These are phyloP conservation scores for Chroicocephalus ridibundus DNA, from an alignment of 2,113 vertebrate genomes.

Conservation along the genomic window DNA sequence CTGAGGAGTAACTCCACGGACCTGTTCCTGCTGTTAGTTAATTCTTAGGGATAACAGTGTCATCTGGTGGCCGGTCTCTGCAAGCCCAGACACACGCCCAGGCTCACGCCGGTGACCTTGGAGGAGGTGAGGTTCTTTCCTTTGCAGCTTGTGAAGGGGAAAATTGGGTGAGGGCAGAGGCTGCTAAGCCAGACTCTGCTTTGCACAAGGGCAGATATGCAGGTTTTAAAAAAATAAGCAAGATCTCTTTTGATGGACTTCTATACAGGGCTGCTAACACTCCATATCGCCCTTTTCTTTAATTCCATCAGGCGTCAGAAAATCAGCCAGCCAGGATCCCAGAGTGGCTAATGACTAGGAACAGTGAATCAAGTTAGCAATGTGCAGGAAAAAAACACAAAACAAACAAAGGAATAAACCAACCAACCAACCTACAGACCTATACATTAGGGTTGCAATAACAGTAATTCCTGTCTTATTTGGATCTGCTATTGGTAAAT, in stretches of 20 bases:
- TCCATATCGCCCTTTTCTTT: not conserved
- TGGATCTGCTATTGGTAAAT: not conserved
- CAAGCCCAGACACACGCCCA: not conserved
- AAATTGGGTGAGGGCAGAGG: not conserved
- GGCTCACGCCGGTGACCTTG: fast-evolving
- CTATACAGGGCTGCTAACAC: not conserved
- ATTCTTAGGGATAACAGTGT: constrained; percentile 9
- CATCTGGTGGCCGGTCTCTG: constrained; percentile 43
- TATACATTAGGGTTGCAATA: not conserved
- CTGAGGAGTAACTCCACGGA: fast-evolving
- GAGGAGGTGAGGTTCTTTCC: no score
- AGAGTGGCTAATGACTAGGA: not conserved
- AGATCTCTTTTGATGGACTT: not conserved
- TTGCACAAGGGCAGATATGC: not conserved
- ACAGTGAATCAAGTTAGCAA: not conserved
- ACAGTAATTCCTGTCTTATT: not conserved
- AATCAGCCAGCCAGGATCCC: not conserved
- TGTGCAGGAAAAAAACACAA: not conserved
- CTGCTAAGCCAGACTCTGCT: not conserved
- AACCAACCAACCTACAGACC: not conserved
- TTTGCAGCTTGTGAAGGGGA: not conserved
- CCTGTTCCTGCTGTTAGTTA: fast-evolving
- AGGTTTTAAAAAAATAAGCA: not conserved
- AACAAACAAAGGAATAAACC: not conserved
- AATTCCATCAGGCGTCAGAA: not conserved